Percentiles rank a stretch among this genome's conserved stretches.
These are phyloP conservation scores for Platichthys flesus DNA, from an alignment of 2,113 vertebrate species.

Conservation along the genomic window DNA sequence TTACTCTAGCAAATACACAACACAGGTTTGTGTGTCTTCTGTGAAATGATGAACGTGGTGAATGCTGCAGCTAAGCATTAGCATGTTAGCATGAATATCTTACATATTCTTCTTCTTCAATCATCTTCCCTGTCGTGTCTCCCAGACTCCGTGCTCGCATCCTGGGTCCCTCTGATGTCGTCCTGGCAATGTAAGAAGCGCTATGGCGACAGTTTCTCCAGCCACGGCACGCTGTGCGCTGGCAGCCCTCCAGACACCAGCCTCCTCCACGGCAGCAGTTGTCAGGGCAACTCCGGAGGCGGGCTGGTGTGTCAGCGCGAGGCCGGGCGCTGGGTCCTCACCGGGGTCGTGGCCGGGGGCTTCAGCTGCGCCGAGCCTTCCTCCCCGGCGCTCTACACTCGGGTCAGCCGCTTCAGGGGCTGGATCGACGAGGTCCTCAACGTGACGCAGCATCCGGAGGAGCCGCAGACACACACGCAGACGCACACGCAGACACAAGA, in stretches of 20 bases:
- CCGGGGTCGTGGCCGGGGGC: slow-evolving; percentile 89
- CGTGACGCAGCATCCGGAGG: neutral
- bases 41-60: no score
- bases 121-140: neutral
- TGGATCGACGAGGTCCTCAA: slow-evolving; percentile 87
- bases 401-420: slow-evolving; percentile 87
- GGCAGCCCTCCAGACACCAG: slow-evolving; percentile 89
- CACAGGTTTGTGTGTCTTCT: slow-evolving; percentile 61
- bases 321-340: slow-evolving; percentile 86
- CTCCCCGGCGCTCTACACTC: slow-evolving; percentile 89
- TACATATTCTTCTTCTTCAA: neutral
- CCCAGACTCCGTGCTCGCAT: slow-evolving; percentile 85
- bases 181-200: slow-evolving; percentile 86
- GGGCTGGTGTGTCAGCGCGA: slow-evolving; percentile 88
- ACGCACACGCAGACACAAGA: slow-evolving; percentile 12
- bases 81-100: neutral
- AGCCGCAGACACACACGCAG: neutral
- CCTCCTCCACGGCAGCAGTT: slow-evolving; percentile 82
- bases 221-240: slow-evolving; percentile 89
- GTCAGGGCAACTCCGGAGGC: slow-evolving; percentile 90
- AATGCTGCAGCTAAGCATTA: neutral
- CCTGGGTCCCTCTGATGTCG: slow-evolving; percentile 89
- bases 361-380: slow-evolving; percentile 88
- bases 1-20: no score
- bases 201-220: slow-evolving; percentile 87